These are phyloP conservation scores for Drosophila simulans DNA, from an alignment of 1,140 invertebrate species.

Conservation along the genomic window DNA sequence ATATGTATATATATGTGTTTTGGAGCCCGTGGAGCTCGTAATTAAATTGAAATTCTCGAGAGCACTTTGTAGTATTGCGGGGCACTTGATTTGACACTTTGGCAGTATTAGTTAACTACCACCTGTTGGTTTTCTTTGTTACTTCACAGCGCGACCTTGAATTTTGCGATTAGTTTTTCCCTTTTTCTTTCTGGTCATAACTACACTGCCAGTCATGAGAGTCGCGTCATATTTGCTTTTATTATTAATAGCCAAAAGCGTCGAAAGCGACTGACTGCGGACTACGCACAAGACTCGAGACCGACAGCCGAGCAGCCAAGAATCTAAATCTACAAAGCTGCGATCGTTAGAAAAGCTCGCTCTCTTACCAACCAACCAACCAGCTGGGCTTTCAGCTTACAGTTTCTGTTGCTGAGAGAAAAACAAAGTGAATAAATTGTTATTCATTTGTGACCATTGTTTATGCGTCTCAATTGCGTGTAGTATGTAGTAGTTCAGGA, in stretches of 20 bases:
- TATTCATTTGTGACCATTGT: conserved; percentile 26
- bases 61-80: conserved; percentile 19
- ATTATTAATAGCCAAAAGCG: conserved; percentile 72
- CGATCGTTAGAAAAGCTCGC: conserved; percentile 52
- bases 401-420: conserved; percentile 11
- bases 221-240: conserved; percentile 68
- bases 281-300: conserved; percentile 53
- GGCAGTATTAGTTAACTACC: conserved; percentile 13
- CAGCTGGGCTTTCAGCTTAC: conserved; percentile 4
- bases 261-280: conserved; percentile 52
- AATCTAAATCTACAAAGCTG: conserved; percentile 52
- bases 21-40: conserved; percentile 34
- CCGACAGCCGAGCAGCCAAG: conserved; percentile 49
- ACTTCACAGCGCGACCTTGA: conserved; percentile 56
- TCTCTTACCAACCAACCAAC: conserved; percentile 5
- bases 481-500: not conserved
- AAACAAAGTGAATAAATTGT: not conserved
- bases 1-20: conserved; percentile 8
- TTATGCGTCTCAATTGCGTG: conserved; percentile 17
- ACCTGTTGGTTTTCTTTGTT: conserved; percentile 19
- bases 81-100: conserved; percentile 26
- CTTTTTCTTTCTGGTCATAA: conserved; percentile 25
- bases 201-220: conserved; percentile 40
- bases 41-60: conserved; percentile 52
- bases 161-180: conserved; percentile 33